A percentile compares a stretch with the other conserved stretches of the same genome.
Evolutionary conservation across 2,797 vertebrate genomes (phyloP).

Genomic region (Ibycter americanus): DNA sequence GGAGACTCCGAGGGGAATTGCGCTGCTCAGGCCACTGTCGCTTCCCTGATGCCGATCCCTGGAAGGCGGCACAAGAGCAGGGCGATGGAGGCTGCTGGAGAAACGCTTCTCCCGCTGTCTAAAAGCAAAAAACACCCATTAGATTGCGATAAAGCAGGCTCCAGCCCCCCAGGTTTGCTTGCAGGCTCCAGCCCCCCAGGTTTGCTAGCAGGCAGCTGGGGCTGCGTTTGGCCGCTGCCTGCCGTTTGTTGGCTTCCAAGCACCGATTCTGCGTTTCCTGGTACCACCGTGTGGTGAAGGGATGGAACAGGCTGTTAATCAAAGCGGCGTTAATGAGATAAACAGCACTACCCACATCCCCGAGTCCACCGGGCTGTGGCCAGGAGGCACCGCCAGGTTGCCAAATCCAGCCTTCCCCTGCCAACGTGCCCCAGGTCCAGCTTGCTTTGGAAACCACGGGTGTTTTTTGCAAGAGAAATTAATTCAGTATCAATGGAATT

Average conservation of each 20-base stretch:
- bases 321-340: neutral
- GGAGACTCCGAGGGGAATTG: neutral
- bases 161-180: accelerated
- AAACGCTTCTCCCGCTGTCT: neutral
- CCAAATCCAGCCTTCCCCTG: neutral
- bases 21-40: accelerated
- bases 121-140: accelerated
- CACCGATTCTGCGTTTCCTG: conserved; percentile 4
- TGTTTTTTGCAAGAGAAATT: neutral
- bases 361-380: neutral
- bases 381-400: accelerated
- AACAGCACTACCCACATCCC: neutral
- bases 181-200: neutral
- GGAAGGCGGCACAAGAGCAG: accelerated
- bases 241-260: neutral
- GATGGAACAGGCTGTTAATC: neutral
- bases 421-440: neutral
- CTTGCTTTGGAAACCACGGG: accelerated
- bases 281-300: conserved; percentile 50
- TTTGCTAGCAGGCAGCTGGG: neutral
- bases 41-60: accelerated
- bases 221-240: neutral
- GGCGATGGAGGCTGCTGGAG: accelerated
- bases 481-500: neutral
- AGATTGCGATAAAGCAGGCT: accelerated